Base-by-base conservation (phyloP, 2,113 vertebrate species). In the Labeo catla region DNA sequence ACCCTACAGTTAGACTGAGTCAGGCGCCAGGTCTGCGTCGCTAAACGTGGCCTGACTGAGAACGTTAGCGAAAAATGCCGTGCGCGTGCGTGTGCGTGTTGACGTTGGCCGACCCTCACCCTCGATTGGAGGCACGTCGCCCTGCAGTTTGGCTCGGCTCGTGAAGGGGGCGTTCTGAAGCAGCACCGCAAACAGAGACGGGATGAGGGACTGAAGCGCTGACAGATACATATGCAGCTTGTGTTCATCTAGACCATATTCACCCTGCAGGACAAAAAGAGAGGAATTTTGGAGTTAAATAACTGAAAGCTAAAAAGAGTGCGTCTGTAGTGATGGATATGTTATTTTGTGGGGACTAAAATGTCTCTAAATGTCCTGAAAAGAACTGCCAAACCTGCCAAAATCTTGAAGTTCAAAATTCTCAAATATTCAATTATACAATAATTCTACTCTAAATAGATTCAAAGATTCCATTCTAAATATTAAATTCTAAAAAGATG, bases 161-260 rank as follows among this genome's bases (percentile, higher is more conserved):
- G 97, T 96, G 93, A 99, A 99, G 47, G 97, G 97, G 47, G 98
- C 97, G 10, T 98, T 97, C 93, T 97, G 97, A 2, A 99, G 94
- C 92, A 99, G 97, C 80, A 97, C 93, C 15, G 97, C 96, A 89
- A 99, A 99, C 72, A 99, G 94, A 2, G 97, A 96, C 52, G 98
- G 97, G 91, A 97, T 99, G 91, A 99, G 90, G 0, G 98, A 99
- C 94, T 99, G 98, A 91, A 99, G 93, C 49, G 97, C 97, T 12
- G 98, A 99, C 54, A 99, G 96, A 89, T 96, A 97, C 92, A 97
- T 92, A 82, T 99, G 98, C 3, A 99, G 96, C 87, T 98, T 98
- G 91, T 99, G 97, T 86, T 99, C 98, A 90, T 99, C 98, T 91
- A 99, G 92, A 73, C 97, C 94, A 8, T 97, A 97, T 50, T 99